These are phyloP conservation scores for Hirtodrosophila alboralis DNA, from an alignment of 2,888 invertebrate species.

Conservation along the genomic window DNA sequence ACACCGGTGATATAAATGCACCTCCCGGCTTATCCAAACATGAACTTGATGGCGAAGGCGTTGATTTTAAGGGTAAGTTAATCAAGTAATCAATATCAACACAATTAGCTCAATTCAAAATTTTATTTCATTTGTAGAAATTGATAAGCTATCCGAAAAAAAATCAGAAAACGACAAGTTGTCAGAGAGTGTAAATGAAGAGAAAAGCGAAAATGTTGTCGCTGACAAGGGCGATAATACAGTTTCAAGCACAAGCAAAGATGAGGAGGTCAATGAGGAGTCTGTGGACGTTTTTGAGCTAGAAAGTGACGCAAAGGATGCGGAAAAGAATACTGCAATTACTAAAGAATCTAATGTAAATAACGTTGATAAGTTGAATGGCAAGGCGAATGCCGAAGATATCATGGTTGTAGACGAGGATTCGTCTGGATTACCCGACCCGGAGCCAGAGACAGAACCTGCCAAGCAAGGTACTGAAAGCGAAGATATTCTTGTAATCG, in stretches of 20 bases:
- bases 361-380: conserved; percentile 58
- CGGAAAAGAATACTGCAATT: conserved; percentile 23
- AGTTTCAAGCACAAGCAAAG: conserved; percentile 65
- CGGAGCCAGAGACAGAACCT: conserved; percentile 16
- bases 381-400: conserved; percentile 33
- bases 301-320: conserved; percentile 41
- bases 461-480: conserved; percentile 51
- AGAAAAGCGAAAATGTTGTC: conserved; percentile 37
- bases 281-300: conserved; percentile 45
- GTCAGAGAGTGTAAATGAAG: no score
- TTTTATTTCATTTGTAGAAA: conserved; percentile 66
- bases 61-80: conserved; percentile 83
- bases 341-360: conserved; percentile 34
- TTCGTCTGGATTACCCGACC: conserved; percentile 20
- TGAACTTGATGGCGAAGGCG: conserved; percentile 87
- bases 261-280: conserved; percentile 64
- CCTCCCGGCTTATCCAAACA: conserved; percentile 91
- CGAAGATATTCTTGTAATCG: conserved; percentile 61
- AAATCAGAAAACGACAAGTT: conserved; percentile 27
- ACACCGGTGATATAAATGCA: conserved; percentile 98
- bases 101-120: no score
- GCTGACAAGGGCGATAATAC: conserved; percentile 58
- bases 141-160: conserved; percentile 80
- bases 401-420: conserved; percentile 29
- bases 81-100: accelerated